phyloP scores from a whole-genome alignment of 2,888 invertebrate species.

The Agapostemon virescens region DNA sequence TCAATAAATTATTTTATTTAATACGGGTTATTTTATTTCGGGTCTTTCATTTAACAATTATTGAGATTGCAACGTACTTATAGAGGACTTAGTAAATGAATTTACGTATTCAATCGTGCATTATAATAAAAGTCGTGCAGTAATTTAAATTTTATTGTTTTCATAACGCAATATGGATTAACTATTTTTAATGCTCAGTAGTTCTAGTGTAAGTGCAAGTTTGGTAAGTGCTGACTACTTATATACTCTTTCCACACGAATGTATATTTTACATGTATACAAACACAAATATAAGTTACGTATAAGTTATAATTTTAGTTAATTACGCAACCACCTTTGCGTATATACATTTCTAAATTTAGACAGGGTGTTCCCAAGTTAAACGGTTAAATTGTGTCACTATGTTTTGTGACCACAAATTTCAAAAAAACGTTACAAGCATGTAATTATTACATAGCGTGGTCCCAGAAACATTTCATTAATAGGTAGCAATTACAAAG shows the following conservation, averaged over 20 bases:
- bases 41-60: neutral
- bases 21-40: too few relatives aligned
- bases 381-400: slow-evolving; percentile 7
- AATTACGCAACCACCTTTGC: neutral
- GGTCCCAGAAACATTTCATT: neutral
- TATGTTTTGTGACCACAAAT: neutral
- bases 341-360: slow-evolving; percentile 4
- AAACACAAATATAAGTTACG: neutral
- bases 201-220: too few relatives aligned
- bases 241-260: too few relatives aligned
- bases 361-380: slow-evolving; percentile 5
- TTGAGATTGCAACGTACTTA: too few relatives aligned
- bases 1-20: neutral
- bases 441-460: neutral
- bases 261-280: neutral
- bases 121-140: neutral
- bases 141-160: neutral
- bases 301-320: slow-evolving; percentile 19
- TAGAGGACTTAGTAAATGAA: neutral
- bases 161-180: neutral
- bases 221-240: neutral
- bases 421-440: neutral
- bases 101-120: neutral
- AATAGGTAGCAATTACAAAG: neutral
- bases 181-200: too few relatives aligned